Evolutionary conservation across 2,113 vertebrate genomes (phyloP).

Genomic region (Anser brachyrhynchus): DNA sequence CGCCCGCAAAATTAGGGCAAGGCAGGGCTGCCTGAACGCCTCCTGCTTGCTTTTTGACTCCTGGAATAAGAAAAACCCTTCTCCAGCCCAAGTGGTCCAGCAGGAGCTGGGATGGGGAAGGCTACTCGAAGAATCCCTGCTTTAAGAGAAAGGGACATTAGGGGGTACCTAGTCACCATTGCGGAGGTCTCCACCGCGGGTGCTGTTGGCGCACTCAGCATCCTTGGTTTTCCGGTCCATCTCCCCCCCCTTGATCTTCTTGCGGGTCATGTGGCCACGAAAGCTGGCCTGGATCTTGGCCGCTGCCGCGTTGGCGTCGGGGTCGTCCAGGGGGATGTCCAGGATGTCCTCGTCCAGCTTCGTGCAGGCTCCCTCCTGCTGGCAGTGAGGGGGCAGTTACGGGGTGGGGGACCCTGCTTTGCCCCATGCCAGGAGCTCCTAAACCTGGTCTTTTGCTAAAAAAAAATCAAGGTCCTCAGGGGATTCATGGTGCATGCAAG

Average conservation of each 20-base stretch:
- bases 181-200: constrained; percentile 75
- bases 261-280: constrained; percentile 97
- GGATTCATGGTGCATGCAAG: background rate
- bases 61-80: background rate
- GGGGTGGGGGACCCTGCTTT: background rate
- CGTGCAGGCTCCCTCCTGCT: constrained; percentile 88
- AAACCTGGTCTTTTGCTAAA: no score
- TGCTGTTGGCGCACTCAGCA: constrained; percentile 87
- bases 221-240: constrained; percentile 85
- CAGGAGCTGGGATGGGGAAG: background rate
- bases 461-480: no score
- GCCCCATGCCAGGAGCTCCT: no score
- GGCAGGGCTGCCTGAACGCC: background rate
- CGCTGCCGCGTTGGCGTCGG: constrained; percentile 93
- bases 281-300: constrained; percentile 99
- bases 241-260: constrained; percentile 96
- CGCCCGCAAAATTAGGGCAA: constrained; percentile 57
- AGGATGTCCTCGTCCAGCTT: constrained; percentile 95
- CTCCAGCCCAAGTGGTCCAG: background rate
- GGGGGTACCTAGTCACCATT: constrained; percentile 77
- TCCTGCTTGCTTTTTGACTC: background rate
- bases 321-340: constrained; percentile 97
- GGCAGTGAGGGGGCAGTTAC: background rate
- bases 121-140: background rate
- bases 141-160: background rate